These are phyloP conservation scores for Motacilla tschutschensis DNA, from an alignment of 2,113 vertebrate species.

Conservation along the genomic window DNA sequence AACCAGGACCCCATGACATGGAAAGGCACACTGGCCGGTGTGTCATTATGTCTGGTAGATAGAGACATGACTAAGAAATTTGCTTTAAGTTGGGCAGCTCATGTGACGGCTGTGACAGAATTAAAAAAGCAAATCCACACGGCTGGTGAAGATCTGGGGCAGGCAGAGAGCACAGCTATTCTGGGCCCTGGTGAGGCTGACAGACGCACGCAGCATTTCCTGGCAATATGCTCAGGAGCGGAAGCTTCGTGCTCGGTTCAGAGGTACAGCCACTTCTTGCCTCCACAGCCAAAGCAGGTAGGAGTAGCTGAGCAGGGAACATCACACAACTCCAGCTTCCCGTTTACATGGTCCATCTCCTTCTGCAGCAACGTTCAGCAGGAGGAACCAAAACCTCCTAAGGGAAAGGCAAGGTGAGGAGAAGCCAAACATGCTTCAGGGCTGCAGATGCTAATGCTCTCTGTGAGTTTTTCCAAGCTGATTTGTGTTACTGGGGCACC, in stretches of 20 bases:
- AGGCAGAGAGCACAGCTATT: background rate
- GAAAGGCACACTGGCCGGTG: rapidly evolving
- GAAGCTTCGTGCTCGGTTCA: background rate
- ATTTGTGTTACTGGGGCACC: rapidly evolving
- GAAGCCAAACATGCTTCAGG: background rate
- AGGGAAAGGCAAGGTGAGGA: background rate
- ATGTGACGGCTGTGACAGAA: background rate
- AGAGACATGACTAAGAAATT: background rate
- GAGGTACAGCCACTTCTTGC: background rate
- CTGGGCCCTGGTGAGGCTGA: background rate
- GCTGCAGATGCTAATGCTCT: background rate
- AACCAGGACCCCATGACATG: rapidly evolving
- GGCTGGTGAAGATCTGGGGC: background rate
- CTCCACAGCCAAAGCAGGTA: background rate
- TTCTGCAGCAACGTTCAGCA: background rate
- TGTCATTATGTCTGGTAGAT: background rate
- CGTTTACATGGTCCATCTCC: rapidly evolving
- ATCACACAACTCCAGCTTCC: rapidly evolving
- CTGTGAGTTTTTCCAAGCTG: rapidly evolving
- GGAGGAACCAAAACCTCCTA: background rate
- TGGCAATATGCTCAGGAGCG: background rate
- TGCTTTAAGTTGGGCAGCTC: background rate
- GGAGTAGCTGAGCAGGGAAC: background rate
- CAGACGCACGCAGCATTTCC: background rate
- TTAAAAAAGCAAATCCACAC: background rate